Conservation (phyloP, 1,140 invertebrate species). For the Galleria mellonella region DNA sequence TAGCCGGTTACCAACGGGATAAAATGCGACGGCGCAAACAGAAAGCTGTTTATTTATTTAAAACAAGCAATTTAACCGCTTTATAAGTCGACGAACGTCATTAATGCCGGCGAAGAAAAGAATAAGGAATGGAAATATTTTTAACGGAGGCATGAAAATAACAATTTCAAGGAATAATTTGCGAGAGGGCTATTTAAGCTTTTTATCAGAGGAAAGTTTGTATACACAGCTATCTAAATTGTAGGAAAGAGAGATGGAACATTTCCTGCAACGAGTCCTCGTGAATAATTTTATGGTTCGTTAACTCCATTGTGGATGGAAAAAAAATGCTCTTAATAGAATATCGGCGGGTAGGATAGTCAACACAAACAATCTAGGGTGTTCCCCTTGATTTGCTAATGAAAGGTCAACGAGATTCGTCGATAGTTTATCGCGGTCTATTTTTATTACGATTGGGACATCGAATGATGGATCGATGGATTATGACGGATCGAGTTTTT, state of each 20-base stretch:
- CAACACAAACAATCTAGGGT: slow-evolving; percentile 24
- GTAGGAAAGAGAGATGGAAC: slow-evolving; percentile 44
- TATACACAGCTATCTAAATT: slow-evolving; percentile 61
- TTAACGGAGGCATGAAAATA: slow-evolving; percentile 49
- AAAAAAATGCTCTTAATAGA: slow-evolving; percentile 19
- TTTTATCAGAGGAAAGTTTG: slow-evolving; percentile 62
- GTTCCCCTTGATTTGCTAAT: slow-evolving; percentile 21
- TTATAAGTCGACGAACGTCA: slow-evolving; percentile 45
- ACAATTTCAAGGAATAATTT: slow-evolving; percentile 65
- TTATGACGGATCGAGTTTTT: slow-evolving; percentile 25
- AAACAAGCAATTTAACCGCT: slow-evolving; percentile 51
- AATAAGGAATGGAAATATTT: slow-evolving; percentile 46
- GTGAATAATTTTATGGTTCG: slow-evolving; percentile 64
- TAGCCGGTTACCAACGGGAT: slow-evolving; percentile 10
- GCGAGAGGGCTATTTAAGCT: slow-evolving; percentile 54
- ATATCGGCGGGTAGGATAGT: slow-evolving; percentile 1
- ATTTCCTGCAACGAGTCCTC: slow-evolving; percentile 43
- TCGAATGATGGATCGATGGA: slow-evolving; percentile 17
- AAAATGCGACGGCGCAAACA: slow-evolving; percentile 27
- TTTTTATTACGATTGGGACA: slow-evolving; percentile 12
- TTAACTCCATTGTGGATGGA: slow-evolving; percentile 47
- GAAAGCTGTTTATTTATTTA: slow-evolving; percentile 55
- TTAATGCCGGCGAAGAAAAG: slow-evolving; percentile 36
- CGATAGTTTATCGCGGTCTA: neutral
- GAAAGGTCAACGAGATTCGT: slow-evolving; percentile 33